These are phyloP conservation scores for Julus scandinavius DNA, from an alignment of 2,888 invertebrate species.

Conservation along the genomic window DNA sequence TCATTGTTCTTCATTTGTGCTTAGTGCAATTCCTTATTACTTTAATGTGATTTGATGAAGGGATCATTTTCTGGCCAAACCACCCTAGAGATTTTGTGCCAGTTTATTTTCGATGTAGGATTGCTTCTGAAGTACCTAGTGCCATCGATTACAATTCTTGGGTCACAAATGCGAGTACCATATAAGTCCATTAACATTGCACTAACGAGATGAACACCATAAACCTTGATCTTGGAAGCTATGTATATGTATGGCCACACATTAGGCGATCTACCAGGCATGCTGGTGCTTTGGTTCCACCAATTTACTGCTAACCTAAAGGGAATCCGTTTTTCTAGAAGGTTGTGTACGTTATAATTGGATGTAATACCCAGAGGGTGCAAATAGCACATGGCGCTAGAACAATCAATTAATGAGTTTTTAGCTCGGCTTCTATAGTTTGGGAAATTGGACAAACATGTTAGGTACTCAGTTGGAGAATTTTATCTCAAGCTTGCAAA, in stretches of 20 bases:
- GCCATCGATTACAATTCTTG: neutral
- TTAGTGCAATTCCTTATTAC: too few species aligned
- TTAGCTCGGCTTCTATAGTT: too few species aligned
- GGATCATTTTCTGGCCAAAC: too few species aligned
- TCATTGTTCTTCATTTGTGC: too few species aligned
- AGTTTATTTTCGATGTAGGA: neutral
- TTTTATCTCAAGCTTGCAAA: too few species aligned
- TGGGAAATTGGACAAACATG: too few species aligned
- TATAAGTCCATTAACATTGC: neutral
- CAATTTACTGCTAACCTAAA: neutral
- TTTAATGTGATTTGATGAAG: too few species aligned
- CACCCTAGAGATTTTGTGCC: too few species aligned
- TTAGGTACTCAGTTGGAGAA: too few species aligned
- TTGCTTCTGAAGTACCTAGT: neutral
- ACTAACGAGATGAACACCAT: neutral
- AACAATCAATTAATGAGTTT: neutral
- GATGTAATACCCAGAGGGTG: neutral
- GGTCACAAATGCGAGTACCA: neutral
- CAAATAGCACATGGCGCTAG: neutral
- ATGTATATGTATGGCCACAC: neutral
- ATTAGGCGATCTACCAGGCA: neutral
- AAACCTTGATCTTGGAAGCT: neutral
- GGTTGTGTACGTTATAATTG: neutral
- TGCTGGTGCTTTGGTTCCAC: neutral
- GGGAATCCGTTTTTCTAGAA: neutral